Conservation (phyloP, 2,797 vertebrate genomes). For the Anabas testudineus region DNA sequence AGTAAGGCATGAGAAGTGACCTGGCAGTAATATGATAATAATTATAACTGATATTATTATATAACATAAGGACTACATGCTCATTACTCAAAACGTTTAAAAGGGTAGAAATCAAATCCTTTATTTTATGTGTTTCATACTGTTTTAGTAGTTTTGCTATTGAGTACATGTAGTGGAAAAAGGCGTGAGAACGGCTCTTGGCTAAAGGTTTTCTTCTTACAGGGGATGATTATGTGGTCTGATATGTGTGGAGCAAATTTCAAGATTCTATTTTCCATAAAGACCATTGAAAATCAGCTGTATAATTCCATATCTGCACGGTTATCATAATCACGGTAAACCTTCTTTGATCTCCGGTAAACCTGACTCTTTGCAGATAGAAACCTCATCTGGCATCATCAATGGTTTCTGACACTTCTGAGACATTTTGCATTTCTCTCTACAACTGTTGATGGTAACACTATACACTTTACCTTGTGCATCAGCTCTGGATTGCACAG, state of each 20-base stretch:
- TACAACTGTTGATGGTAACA: conserved; percentile 42
- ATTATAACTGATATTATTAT: neutral
- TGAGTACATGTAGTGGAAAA: neutral
- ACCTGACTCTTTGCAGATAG: conserved; percentile 34
- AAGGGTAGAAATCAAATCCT: conserved; percentile 1
- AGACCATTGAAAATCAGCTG: conserved; percentile 28
- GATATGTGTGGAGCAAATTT: conserved; percentile 32
- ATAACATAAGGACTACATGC: neutral
- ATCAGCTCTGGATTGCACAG: conserved; percentile 29
- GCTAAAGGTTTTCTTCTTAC: conserved; percentile 9
- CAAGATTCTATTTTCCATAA: conserved; percentile 14
- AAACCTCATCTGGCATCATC: conserved; percentile 31
- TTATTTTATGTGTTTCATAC: neutral
- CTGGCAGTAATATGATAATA: neutral
- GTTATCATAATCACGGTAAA: conserved; percentile 26
- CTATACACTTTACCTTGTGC: conserved; percentile 59
- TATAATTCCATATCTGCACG: conserved; percentile 30
- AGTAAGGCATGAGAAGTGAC: too few relatives aligned
- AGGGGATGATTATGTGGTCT: neutral
- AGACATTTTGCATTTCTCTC: conserved; percentile 38
- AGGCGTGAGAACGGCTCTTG: neutral
- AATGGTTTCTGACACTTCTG: conserved; percentile 45
- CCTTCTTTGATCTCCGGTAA: conserved; percentile 23
- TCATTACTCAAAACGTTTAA: neutral
- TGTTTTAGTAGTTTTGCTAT: neutral